Evolutionary conservation across 2,888 invertebrate genomes (phyloP).

Genomic region (Noctuana brunneofusca): DNA sequence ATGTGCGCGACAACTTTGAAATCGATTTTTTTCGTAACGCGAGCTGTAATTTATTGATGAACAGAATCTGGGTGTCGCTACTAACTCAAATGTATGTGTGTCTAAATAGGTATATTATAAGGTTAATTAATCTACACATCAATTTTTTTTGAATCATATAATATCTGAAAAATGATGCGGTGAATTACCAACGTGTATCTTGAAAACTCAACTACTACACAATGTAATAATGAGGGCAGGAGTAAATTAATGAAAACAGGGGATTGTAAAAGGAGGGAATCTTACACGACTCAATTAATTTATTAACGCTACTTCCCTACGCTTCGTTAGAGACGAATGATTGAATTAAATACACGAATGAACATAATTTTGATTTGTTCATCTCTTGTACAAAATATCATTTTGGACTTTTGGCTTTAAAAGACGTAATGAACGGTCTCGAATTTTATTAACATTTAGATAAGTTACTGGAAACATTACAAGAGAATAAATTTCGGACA

Average conservation of each 20-base stretch:
- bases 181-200: background rate
- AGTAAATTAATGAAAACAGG: background rate
- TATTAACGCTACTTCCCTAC: slow-evolving; percentile 9
- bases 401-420: background rate
- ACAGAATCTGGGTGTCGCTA: too few species aligned
- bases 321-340: slow-evolving; percentile 12
- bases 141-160: background rate
- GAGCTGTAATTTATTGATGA: too few species aligned
- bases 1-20: too few species aligned
- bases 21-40: too few species aligned
- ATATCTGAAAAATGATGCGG: background rate
- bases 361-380: slow-evolving; percentile 3
- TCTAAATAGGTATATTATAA: too few species aligned
- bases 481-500: too few species aligned
- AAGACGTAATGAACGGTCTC: background rate
- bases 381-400: background rate
- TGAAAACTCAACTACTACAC: background rate
- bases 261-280: slow-evolving; percentile 1
- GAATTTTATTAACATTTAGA: too few species aligned
- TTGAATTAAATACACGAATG: slow-evolving; percentile 9
- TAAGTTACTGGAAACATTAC: too few species aligned
- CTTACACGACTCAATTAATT: slow-evolving; percentile 22
- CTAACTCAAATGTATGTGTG: too few species aligned
- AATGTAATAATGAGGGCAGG: background rate
- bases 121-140: slow-evolving; percentile 10